Base-by-base conservation (phyloP, 2,797 vertebrate genomes). In the Lagocephalus sceleratus region DNA sequence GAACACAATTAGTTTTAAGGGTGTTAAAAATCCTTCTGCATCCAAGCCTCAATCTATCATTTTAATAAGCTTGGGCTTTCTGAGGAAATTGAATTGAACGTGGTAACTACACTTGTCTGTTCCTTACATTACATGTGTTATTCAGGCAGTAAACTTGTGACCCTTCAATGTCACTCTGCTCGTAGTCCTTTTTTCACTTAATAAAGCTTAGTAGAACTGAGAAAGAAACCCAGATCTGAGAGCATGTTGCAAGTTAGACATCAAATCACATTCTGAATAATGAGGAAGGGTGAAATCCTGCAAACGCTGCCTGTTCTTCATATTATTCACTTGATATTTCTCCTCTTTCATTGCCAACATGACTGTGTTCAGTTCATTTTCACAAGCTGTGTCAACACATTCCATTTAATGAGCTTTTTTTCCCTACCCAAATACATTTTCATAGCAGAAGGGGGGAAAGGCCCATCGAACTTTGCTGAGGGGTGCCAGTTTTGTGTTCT, bases 1-100 rank as follows among this genome's bases (percentile, higher is more conserved):
- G 68, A 88, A 86, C 76, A 84, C 87, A 90, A 90, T 91, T 90
- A 92, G 75, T 84, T 90, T 89, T 88, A 85, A 86, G 85, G 73
- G 80, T 86, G 84, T 83, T 83, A 86, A 82, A 59, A 64, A 64
- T 87, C 79, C 73, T 70, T 85, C 74, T 81, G 77, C 78, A 86
- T 85, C 11, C 17, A 82, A 86, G 67, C 78, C 48, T 68, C 84
- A 83, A 90, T 87, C 83, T 87, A 87, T 90, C 85, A 83, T 89
- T 89, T 90, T 88, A 90, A 91, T 88, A 79, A 85, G 87, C 76
- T 66, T 79, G 76, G 82, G 80, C 68, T 81, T 89, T 85, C 79
- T 5, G 26, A 46, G 61, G 77, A 72, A 81, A 82, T 66, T 67
- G 38, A 56, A 74, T 70, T 81, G 83, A 83, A 87, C 86, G 86